phyloP scores from a whole-genome alignment of 2,797 vertebrate genomes.

The Melanotaenia trifasciata region DNA sequence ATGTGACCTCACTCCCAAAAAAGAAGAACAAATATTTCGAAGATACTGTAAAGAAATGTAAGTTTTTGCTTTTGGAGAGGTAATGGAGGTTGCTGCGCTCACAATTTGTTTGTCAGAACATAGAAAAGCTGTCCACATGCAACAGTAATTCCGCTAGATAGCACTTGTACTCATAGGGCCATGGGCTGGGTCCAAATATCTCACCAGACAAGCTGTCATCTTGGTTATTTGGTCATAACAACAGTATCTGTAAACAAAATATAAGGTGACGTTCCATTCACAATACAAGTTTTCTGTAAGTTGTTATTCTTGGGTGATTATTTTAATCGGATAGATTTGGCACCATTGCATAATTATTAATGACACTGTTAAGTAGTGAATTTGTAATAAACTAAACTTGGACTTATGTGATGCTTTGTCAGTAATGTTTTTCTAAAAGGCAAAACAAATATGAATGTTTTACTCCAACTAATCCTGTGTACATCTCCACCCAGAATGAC shows the following conservation, averaged over 20 bases:
- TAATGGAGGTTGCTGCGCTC: conserved; percentile 19
- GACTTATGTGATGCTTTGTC: conserved; percentile 50
- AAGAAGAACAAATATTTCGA: conserved; percentile 53
- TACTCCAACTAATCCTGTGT: conserved; percentile 7
- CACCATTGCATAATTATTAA: conserved; percentile 22
- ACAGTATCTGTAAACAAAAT: conserved; percentile 27
- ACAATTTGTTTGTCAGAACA: conserved; percentile 30
- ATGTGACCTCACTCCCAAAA: conserved; percentile 64
- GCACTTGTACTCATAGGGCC: conserved; percentile 21
- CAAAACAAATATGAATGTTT: conserved; percentile 27
- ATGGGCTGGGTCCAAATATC: conserved; percentile 28
- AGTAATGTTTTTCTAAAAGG: conserved; percentile 33
- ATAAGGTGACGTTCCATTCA: conserved; percentile 32
- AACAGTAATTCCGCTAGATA: conserved; percentile 18
- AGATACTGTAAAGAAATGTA: conserved; percentile 39
- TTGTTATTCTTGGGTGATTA: conserved; percentile 15
- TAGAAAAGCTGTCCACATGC: conserved; percentile 31
- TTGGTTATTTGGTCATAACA: conserved; percentile 22
- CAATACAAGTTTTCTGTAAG: conserved; percentile 41
- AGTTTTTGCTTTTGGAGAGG: conserved; percentile 36
- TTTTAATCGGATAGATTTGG: conserved; percentile 20
- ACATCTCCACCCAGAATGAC: conserved; percentile 30
- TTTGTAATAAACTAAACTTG: conserved; percentile 52
- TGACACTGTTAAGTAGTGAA: conserved; percentile 39
- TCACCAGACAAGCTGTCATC: conserved; percentile 13